Percentiles rank a stretch among this genome's conserved stretches.
Evolutionary conservation across 2,888 invertebrate genomes (phyloP).

Genomic region (Melanargia galathea): DNA sequence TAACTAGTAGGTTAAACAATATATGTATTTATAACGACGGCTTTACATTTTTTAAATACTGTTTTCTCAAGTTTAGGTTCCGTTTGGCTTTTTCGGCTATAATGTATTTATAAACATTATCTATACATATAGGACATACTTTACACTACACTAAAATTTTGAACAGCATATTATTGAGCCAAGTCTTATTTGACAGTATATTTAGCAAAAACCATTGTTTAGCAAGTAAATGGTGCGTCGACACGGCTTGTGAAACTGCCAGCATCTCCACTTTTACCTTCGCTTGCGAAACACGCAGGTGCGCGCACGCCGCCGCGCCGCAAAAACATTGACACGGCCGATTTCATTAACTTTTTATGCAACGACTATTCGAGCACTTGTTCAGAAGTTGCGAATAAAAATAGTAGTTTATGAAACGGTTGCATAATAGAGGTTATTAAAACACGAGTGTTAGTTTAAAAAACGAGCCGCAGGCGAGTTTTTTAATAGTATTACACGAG

Average conservation of each 20-base stretch:
- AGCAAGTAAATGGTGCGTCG: conserved; percentile 58
- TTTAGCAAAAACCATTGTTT: conserved; percentile 43
- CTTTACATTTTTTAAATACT: too few species aligned
- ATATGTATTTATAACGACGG: too few species aligned
- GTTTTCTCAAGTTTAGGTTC: too few species aligned
- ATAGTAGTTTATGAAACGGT: not conserved
- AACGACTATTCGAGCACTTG: conserved; percentile 54
- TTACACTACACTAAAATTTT: too few species aligned
- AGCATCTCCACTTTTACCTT: conserved; percentile 80
- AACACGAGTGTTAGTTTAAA: too few species aligned
- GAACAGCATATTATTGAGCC: not conserved
- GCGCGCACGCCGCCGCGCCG: conserved; percentile 80
- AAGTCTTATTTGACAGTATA: not conserved
- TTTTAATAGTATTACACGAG: too few species aligned
- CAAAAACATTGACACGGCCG: conserved; percentile 74
- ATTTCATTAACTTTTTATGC: conserved; percentile 80
- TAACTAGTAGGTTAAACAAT: too few species aligned
- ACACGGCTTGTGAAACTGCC: conserved; percentile 73
- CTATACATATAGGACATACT: too few species aligned
- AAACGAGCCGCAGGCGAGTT: too few species aligned
- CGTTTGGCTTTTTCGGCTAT: too few species aligned
- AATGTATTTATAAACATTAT: too few species aligned
- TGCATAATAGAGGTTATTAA: too few species aligned
- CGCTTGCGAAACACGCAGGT: conserved; percentile 84
- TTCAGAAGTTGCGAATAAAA: conserved; percentile 32